phyloP scores from a whole-genome alignment of 2,113 vertebrate species.

The Sapayoa aenigma region DNA sequence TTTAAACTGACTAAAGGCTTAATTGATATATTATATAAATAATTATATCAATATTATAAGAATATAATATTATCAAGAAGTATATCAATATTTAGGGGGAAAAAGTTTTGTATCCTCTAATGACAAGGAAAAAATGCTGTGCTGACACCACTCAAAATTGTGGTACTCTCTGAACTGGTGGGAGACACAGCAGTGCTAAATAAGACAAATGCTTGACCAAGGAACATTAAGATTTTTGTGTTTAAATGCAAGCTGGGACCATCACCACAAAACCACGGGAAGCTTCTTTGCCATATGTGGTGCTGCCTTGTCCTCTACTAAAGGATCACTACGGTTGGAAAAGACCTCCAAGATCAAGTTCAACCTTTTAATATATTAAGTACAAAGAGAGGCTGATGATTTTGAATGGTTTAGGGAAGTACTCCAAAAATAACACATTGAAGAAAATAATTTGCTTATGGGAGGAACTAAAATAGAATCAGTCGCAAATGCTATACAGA shows the following conservation, averaged over 20 bases:
- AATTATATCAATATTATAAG: no score
- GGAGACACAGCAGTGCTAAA: background rate
- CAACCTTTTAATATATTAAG: background rate
- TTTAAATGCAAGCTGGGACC: background rate
- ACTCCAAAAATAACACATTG: background rate
- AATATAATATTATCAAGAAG: no score
- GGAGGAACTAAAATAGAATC: background rate
- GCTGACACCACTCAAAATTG: background rate
- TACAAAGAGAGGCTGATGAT: background rate
- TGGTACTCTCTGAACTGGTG: background rate
- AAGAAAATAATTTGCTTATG: background rate
- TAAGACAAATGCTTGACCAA: background rate
- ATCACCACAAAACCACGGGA: background rate
- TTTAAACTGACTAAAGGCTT: background rate
- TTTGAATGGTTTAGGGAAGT: background rate
- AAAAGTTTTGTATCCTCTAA: background rate
- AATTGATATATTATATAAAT: no score
- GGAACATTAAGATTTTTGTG: background rate
- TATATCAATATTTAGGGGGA: background rate
- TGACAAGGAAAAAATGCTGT: background rate
- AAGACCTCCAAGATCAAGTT: background rate
- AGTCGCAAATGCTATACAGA: background rate
- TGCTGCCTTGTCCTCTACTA: background rate
- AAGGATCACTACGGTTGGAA: background rate
- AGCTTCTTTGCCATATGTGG: background rate